These are phyloP conservation scores for Drosophila pseudotalamancana DNA, from an alignment of 2,888 invertebrate genomes.

Conservation along the genomic window DNA sequence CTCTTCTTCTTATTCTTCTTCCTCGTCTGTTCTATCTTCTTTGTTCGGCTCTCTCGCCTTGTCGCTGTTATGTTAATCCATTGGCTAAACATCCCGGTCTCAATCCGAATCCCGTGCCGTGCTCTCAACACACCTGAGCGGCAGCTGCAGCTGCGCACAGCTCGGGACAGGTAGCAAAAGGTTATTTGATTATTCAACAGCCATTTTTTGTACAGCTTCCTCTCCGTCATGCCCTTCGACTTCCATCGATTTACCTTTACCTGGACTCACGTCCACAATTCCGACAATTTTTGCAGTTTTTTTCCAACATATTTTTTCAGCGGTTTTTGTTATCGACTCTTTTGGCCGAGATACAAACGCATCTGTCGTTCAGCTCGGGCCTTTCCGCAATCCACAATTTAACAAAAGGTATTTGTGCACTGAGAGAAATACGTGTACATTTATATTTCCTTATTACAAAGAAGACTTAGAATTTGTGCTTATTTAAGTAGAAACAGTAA, in stretches of 20 bases:
- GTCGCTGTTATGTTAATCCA: slow-evolving; percentile 68
- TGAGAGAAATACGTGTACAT: not conserved
- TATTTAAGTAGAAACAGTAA: too few relatives aligned
- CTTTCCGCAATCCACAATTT: slow-evolving; percentile 43
- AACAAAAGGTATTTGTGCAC: not conserved
- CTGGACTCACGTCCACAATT: slow-evolving; percentile 41
- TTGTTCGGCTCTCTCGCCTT: slow-evolving; percentile 31
- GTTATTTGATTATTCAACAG: slow-evolving; percentile 76
- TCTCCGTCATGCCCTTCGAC: slow-evolving; percentile 28
- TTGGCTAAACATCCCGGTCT: slow-evolving; percentile 51
- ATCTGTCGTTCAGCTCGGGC: slow-evolving; percentile 34
- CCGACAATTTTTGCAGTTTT: slow-evolving; percentile 49
- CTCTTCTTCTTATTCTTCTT: too few relatives aligned
- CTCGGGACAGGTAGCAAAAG: slow-evolving; percentile 63
- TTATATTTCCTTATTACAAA: not conserved
- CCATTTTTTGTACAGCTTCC: slow-evolving; percentile 61
- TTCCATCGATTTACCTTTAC: slow-evolving; percentile 21
- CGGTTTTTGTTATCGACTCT: slow-evolving; percentile 34
- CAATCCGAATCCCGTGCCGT: slow-evolving; percentile 35
- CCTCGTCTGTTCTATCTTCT: too few relatives aligned
- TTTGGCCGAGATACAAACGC: slow-evolving; percentile 41
- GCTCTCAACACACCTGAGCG: slow-evolving; percentile 40
- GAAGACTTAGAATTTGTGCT: not conserved
- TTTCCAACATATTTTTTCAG: slow-evolving; percentile 7
- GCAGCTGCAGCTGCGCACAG: slow-evolving; percentile 69